Percentiles rank a stretch among this genome's conserved stretches.
Evolutionary conservation across 2,888 invertebrate genomes (phyloP).

Genomic region (Rhabditophanes sp.): DNA sequence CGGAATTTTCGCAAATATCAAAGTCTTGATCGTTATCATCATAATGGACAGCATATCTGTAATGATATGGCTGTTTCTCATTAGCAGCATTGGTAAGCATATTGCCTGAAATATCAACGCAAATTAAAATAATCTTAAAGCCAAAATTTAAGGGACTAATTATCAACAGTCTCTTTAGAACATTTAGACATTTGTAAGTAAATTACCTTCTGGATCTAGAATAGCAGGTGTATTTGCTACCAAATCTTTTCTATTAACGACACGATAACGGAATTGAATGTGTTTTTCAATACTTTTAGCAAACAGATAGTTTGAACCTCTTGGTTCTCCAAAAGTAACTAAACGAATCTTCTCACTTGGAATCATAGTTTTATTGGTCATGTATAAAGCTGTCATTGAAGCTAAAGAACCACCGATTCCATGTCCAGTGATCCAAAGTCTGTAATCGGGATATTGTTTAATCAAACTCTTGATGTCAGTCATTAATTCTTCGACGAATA

Average conservation of each 20-base stretch:
- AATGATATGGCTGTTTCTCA: constrained; percentile 37
- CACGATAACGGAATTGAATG: constrained; percentile 36
- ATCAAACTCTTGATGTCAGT: constrained; percentile 7
- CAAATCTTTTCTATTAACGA: constrained; percentile 37
- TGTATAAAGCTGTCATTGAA: constrained; percentile 38
- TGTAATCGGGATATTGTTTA: neutral
- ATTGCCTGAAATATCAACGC: constrained; percentile 19
- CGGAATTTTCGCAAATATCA: constrained; percentile 32
- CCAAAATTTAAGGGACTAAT: neutral
- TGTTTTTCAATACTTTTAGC: constrained; percentile 38
- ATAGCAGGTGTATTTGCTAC: no score
- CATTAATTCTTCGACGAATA: constrained; percentile 38
- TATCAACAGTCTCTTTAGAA: constrained; percentile 5
- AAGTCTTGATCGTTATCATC: constrained; percentile 21
- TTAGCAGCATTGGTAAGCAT: constrained; percentile 37
- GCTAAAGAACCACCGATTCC: constrained; percentile 40
- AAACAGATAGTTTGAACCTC: constrained; percentile 40
- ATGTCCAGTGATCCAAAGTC: constrained; percentile 33
- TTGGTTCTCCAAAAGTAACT: constrained; percentile 42
- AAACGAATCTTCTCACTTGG: constrained; percentile 24
- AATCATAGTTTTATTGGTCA: constrained; percentile 29
- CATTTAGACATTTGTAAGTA: neutral
- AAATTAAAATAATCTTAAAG: constrained; percentile 1
- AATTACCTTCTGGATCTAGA: neutral
- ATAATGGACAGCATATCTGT: constrained; percentile 32